phyloP scores from a whole-genome alignment of 2,888 invertebrate genomes.

The Mimachlamys varia region DNA sequence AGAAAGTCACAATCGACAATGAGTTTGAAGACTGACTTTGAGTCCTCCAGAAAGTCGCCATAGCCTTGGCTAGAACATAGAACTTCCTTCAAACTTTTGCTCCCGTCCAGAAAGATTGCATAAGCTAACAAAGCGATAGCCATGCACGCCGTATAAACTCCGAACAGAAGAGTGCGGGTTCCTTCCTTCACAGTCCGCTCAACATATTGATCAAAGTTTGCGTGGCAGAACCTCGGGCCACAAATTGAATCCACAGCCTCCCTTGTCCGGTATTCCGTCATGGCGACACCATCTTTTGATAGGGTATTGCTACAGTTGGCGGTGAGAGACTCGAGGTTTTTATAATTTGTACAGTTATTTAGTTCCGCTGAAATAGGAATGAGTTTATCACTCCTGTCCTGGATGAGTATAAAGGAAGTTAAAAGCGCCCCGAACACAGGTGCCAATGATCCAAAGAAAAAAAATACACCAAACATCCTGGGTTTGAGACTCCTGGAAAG shows the following conservation, averaged over 20 bases:
- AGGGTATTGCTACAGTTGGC: neutral
- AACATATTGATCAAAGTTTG: constrained; percentile 8
- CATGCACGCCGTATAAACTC: constrained; percentile 26
- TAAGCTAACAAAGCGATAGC: neutral
- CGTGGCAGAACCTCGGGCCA: constrained; percentile 4
- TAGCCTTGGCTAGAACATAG: neutral
- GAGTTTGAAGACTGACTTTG: neutral
- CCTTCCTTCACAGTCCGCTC: neutral
- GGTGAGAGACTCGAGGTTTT: neutral
- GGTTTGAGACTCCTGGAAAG: neutral
- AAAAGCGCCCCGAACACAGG: constrained; percentile 34
- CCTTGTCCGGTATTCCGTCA: neutral
- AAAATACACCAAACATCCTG: constrained; percentile 39
- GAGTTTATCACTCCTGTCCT: neutral
- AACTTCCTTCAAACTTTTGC: neutral
- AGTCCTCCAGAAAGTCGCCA: neutral
- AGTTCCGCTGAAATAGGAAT: neutral
- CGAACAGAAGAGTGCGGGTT: constrained; percentile 12
- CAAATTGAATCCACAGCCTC: neutral
- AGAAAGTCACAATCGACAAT: neutral
- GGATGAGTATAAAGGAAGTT: neutral
- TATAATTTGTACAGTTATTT: neutral
- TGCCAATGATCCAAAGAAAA: constrained; percentile 32
- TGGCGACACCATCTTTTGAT: neutral
- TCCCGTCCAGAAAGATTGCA: constrained; percentile 38